phyloP scores from a whole-genome alignment of 1,140 invertebrate genomes.

The Antheraea pernyi region DNA sequence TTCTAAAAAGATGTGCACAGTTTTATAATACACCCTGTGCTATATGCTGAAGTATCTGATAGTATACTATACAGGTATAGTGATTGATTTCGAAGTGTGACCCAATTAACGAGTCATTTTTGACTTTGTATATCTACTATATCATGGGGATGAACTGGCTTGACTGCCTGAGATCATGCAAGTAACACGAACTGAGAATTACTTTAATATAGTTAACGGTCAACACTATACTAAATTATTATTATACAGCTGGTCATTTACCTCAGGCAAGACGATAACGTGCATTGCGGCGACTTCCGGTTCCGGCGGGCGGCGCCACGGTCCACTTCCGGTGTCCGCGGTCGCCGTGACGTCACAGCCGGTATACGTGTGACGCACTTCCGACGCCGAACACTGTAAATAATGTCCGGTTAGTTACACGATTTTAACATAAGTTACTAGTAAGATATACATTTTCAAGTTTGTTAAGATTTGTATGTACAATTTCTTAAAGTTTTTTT shows the following conservation, averaged over 20 bases:
- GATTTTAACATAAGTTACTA: neutral
- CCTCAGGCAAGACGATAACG: slow-evolving; percentile 52
- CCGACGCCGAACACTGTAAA: slow-evolving; percentile 38
- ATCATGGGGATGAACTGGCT: no score
- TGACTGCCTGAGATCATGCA: no score
- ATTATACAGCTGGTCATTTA: slow-evolving; percentile 45
- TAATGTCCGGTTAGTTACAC: slow-evolving; percentile 13
- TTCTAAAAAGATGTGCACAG: no score
- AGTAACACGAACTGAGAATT: neutral
- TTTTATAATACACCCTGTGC: no score
- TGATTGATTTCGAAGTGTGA: no score
- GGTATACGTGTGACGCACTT: slow-evolving; percentile 55
- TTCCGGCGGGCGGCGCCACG: slow-evolving; percentile 53
- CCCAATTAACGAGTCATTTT: no score
- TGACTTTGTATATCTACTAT: no score
- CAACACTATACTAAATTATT: slow-evolving; percentile 10
- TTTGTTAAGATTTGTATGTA: no score
- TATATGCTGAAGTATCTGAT: no score
- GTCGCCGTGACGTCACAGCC: slow-evolving; percentile 54
- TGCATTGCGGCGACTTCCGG: slow-evolving; percentile 48
- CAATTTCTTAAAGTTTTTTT: no score
- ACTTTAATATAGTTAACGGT: neutral
- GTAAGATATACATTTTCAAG: no score
- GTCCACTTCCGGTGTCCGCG: slow-evolving; percentile 46
- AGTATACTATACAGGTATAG: no score